Percentiles rank a stretch among this genome's conserved stretches.
These are phyloP conservation scores for Lasioglossum pauxillum DNA, from an alignment of 2,888 invertebrate genomes.

Conservation along the genomic window DNA sequence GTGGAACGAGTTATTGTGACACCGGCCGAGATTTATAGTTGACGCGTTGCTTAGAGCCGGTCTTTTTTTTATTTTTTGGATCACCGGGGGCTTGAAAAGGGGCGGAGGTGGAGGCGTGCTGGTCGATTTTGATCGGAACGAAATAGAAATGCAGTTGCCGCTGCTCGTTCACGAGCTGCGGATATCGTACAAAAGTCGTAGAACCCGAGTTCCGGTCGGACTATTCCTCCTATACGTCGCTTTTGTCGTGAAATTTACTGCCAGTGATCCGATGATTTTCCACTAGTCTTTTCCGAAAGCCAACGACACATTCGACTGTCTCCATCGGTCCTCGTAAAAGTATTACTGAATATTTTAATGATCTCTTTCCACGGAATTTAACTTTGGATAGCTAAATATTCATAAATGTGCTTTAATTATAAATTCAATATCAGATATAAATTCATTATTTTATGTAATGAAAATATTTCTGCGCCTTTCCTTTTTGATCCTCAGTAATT, in stretches of 20 bases:
- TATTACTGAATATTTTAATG: not conserved
- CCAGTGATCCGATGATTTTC: not conserved
- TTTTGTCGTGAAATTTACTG: not conserved
- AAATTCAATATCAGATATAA: not conserved
- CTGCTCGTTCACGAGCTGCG: not conserved
- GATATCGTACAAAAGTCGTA: slow-evolving; percentile 23
- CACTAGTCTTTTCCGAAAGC: not conserved
- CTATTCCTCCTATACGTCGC: not conserved
- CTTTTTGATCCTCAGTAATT: not conserved
- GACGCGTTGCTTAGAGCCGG: slow-evolving; percentile 43
- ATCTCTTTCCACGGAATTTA: not conserved
- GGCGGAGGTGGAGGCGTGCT: slow-evolving; percentile 6
- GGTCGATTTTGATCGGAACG: slow-evolving; percentile 33
- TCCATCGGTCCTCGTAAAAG: not conserved
- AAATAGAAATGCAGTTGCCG: slow-evolving; percentile 33
- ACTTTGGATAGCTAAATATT: not conserved
- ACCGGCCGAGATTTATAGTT: slow-evolving; percentile 38
- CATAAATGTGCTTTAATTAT: not conserved
- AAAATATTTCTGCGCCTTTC: not conserved
- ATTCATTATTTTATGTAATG: no score
- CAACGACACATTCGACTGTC: not conserved
- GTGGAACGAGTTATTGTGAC: slow-evolving; percentile 44
- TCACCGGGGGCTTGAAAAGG: slow-evolving; percentile 31
- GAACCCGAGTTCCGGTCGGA: slow-evolving; percentile 2
- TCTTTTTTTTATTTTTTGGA: not conserved